Conservation (phyloP, 2,113 vertebrate genomes). For the Paramormyrops kingsleyae region DNA sequence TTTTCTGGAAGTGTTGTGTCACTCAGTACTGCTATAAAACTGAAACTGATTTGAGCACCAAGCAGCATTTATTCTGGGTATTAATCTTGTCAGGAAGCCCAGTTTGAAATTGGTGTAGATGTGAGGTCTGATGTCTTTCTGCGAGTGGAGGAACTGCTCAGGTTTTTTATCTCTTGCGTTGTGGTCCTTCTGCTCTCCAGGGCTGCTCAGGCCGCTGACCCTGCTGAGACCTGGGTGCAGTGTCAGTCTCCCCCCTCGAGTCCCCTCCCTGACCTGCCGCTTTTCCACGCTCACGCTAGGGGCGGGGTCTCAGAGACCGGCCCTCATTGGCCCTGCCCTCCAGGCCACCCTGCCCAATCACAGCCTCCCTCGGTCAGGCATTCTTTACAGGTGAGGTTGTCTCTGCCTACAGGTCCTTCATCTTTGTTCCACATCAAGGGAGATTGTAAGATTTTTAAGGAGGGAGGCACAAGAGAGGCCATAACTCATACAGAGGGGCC, state of each 20-base stretch:
- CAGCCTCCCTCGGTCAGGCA: background rate
- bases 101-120: background rate
- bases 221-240: background rate
- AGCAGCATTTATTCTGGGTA: background rate
- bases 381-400: constrained; percentile 11
- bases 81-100: background rate
- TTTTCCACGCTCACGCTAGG: background rate
- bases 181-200: background rate
- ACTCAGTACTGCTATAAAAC: background rate
- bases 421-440: background rate
- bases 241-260: background rate
- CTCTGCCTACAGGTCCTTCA: background rate
- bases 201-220: background rate
- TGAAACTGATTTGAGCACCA: background rate
- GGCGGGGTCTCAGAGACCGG: background rate
- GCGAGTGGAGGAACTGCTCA: background rate
- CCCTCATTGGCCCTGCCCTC: background rate
- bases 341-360: background rate
- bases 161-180: background rate
- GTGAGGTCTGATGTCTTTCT: background rate
- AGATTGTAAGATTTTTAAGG: background rate
- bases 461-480: background rate
- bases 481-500: background rate
- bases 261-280: background rate
- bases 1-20: background rate